phyloP scores from a whole-genome alignment of 2,797 vertebrate species.

The Hypotaenidia philippensis region DNA sequence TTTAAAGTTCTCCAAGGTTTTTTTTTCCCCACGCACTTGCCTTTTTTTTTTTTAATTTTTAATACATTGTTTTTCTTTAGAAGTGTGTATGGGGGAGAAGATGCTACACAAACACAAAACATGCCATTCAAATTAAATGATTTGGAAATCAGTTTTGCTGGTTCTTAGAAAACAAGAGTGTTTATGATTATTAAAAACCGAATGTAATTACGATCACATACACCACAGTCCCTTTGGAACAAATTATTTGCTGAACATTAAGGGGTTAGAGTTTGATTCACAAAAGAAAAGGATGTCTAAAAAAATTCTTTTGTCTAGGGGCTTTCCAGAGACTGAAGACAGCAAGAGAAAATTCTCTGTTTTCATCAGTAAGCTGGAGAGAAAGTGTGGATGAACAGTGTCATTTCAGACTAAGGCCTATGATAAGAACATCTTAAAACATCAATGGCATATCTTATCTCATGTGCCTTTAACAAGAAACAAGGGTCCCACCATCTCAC shows the following conservation, averaged over 20 bases:
- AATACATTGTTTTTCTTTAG: conserved; percentile 69
- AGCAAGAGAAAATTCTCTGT: neutral
- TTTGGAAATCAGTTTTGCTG: conserved; percentile 73
- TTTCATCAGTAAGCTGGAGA: conserved; percentile 14
- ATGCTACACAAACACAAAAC: conserved; percentile 68
- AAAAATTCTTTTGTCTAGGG: conserved; percentile 51
- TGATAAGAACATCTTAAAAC: neutral
- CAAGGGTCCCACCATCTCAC: neutral
- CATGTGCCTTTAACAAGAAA: neutral
- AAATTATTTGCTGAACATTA: conserved; percentile 64
- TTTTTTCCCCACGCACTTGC: neutral
- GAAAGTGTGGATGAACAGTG: neutral
- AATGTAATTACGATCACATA: conserved; percentile 76
- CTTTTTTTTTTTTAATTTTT: neutral
- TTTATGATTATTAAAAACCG: conserved; percentile 70
- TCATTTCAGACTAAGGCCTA: neutral
- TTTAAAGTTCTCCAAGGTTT: conserved; percentile 77
- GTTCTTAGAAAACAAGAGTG: conserved; percentile 63
- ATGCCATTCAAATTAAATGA: conserved; percentile 71
- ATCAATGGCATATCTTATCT: neutral
- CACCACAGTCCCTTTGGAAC: conserved; percentile 55
- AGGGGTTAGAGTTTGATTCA: conserved; percentile 55
- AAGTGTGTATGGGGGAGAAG: conserved; percentile 35
- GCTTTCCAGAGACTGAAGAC: conserved; percentile 23
- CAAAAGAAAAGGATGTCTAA: conserved; percentile 53